phyloP scores from a whole-genome alignment of 2,113 vertebrate genomes.

The Archilochus colubris region DNA sequence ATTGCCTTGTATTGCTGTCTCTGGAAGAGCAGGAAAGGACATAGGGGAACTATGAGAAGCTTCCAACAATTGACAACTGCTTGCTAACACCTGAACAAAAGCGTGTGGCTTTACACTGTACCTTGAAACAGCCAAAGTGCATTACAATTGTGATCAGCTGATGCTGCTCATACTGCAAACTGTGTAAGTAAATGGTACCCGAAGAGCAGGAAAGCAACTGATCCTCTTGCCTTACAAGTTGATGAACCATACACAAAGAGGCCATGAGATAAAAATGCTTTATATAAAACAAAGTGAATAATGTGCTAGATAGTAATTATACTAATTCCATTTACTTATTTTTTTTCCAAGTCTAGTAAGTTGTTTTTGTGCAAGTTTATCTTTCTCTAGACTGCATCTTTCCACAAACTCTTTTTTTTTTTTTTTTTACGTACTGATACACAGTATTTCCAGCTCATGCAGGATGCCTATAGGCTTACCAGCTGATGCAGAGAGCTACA shows the following conservation, averaged over 20 bases:
- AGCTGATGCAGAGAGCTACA: not conserved
- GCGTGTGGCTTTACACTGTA: not conserved
- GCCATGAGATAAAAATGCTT: not conserved
- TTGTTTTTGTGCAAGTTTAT: not conserved
- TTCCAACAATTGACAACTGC: not conserved
- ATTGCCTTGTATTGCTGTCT: not conserved
- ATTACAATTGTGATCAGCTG: not conserved
- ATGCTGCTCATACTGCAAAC: not conserved
- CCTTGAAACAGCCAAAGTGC: not conserved
- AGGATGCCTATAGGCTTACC: not conserved
- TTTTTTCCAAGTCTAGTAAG: not conserved
- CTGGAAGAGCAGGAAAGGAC: not conserved
- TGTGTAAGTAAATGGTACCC: not conserved
- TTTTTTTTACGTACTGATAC: not conserved
- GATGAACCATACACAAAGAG: not conserved
- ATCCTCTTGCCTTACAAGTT: not conserved
- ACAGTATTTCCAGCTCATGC: not conserved
- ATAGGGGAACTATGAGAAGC: not conserved
- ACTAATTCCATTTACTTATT: not conserved
- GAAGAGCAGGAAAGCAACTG: not conserved
- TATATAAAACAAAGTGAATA: not conserved
- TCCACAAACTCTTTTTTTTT: not conserved
- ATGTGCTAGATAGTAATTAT: not conserved
- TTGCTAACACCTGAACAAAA: not conserved
- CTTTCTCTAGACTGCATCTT: not conserved